Percentiles rank a stretch among this genome's conserved stretches.
These are phyloP conservation scores for Brachyhypopomus occidentalis DNA, from an alignment of 2,113 vertebrate genomes.

Conservation along the genomic window DNA sequence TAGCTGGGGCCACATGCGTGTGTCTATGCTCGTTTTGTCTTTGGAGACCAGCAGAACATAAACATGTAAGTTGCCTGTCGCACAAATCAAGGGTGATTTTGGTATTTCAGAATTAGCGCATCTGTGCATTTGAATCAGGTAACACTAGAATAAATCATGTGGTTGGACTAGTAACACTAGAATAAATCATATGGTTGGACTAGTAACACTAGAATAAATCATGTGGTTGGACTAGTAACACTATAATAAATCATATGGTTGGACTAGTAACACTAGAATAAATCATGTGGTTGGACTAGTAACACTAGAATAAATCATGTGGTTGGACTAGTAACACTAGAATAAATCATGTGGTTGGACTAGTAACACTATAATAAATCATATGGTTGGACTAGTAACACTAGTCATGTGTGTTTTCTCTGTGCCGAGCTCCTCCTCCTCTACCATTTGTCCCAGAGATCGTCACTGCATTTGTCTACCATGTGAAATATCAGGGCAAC, in stretches of 20 bases:
- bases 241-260: slow-evolving; percentile 47
- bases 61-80: slow-evolving; percentile 19
- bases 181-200: no score
- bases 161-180: slow-evolving; percentile 38
- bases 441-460: slow-evolving; percentile 73
- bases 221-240: slow-evolving; percentile 66
- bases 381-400: slow-evolving; percentile 31
- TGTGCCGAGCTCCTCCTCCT: slow-evolving; percentile 74
- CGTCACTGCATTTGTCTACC: slow-evolving; percentile 78
- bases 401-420: slow-evolving; percentile 74
- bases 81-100: slow-evolving; percentile 45
- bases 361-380: slow-evolving; percentile 43
- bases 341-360: slow-evolving; percentile 49
- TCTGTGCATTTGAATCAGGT: slow-evolving; percentile 33
- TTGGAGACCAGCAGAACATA: slow-evolving; percentile 6
- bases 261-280: slow-evolving; percentile 38
- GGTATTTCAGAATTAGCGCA: slow-evolving; percentile 13
- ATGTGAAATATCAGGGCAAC: slow-evolving; percentile 76
- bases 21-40: slow-evolving; percentile 19
- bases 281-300: slow-evolving; percentile 43
- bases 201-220: no score
- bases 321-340: slow-evolving; percentile 49
- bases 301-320: slow-evolving; percentile 55
- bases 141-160: slow-evolving; percentile 46
- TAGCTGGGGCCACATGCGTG: no score